Base-by-base conservation (phyloP, 2,888 invertebrate species). In the Copidosoma aretas region DNA sequence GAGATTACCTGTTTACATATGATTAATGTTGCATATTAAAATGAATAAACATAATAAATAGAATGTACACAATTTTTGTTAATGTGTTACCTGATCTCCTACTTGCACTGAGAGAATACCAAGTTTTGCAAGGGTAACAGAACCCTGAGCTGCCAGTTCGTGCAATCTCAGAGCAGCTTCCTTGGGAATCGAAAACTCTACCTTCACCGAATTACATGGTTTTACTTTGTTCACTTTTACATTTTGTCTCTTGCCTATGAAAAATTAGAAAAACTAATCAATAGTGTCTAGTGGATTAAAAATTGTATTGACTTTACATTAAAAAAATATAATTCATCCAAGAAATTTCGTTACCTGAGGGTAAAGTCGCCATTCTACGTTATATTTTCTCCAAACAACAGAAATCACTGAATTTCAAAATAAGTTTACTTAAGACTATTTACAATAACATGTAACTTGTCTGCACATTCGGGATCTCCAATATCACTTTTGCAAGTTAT, bases 201-300 rank as follows among this genome's bases (percentile, higher is more conserved):
- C 96, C 86, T 95, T 92, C 80, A 98, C 97, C 79, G 96, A 95
- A 88, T 97, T 96, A 96, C 96, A 98, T 89, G 97, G 97, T 90
- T 97, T 97, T 87, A 96, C 90, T 85, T 92, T 92, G 81, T 89
- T 88, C 76, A 92, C 88, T 82, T 87, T 87, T 79, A 91, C 84
- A 79, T 86, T 86, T 76, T 87, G 86, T 75, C 86, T 84, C 74
- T 84, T 84, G 75, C 84, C 86, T 85, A 75, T 41, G 8, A 32
- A 32, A 32, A 32, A 76, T 76, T 72, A 52, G 60, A 19, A 52
- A n/a, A 58, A 41, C 8, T 49, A 19, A 12, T n/a, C 19, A 19
- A 5, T 43, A 32, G 19, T n/a, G 59, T n/a, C 19, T 54, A 8
- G 66, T 64, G 24, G 14, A 32, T 19, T 24, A 22, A 46, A 10